Conservation (phyloP, 1,140 invertebrate species). For the Platorchestia sp. region DNA sequence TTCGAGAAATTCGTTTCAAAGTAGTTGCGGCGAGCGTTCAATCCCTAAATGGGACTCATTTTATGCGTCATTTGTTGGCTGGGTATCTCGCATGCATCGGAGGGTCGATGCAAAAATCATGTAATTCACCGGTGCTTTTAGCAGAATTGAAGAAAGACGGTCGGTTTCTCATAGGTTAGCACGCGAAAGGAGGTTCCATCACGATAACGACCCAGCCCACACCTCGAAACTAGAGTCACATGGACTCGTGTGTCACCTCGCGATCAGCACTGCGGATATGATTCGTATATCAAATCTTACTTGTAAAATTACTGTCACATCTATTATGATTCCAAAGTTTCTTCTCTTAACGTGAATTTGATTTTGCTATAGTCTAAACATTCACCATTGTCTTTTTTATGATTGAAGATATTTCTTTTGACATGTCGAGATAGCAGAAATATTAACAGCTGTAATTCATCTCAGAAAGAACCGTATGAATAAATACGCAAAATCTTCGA, state of each 20-base stretch:
- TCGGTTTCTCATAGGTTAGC: background rate
- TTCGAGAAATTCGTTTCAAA: background rate
- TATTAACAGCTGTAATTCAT: no score
- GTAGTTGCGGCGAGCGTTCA: background rate
- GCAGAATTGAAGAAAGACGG: background rate
- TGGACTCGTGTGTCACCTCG: no score
- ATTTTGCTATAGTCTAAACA: background rate
- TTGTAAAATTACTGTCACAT: no score
- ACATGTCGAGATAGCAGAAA: no score
- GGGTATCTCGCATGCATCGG: background rate
- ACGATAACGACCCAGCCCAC: background rate
- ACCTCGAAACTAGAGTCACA: background rate
- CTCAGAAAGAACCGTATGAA: no score
- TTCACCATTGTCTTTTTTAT: background rate
- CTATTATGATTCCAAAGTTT: no score
- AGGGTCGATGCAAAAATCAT: background rate
- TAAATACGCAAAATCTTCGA: no score
- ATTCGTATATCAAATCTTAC: no score
- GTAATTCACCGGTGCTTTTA: background rate
- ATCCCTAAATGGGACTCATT: background rate
- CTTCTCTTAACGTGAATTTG: background rate
- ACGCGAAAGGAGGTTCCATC: background rate
- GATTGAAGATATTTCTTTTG: background rate
- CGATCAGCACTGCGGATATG: no score
- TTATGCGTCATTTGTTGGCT: background rate